Percentiles rank a stretch among this genome's conserved stretches.
Evolutionary conservation across 2,113 vertebrate species (phyloP).

Genomic region (Protobothrops mucrosquamatus): DNA sequence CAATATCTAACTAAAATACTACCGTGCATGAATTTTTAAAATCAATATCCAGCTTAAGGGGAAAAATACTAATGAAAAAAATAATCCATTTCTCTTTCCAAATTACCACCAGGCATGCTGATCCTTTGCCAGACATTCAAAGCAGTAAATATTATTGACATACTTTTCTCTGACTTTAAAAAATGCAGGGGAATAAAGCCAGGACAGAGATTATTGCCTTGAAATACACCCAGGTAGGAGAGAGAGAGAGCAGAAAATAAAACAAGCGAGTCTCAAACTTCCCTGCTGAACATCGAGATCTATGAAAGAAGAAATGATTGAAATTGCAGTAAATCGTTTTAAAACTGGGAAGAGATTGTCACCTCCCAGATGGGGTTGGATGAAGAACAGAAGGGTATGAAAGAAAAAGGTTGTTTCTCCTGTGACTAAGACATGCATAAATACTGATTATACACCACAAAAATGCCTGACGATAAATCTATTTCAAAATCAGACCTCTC

Average conservation of each 20-base stretch:
- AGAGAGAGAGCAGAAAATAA: slow-evolving; percentile 34
- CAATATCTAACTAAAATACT: slow-evolving; percentile 29
- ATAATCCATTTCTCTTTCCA: slow-evolving; percentile 46
- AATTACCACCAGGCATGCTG: slow-evolving; percentile 46
- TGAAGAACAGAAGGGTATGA: neutral
- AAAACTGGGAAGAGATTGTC: slow-evolving; percentile 22
- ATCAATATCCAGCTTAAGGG: slow-evolving; percentile 49
- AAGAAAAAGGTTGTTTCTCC: slow-evolving; percentile 12
- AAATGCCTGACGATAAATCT: slow-evolving; percentile 53
- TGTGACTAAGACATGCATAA: slow-evolving; percentile 61
- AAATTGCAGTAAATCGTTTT: slow-evolving; percentile 23
- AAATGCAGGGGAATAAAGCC: slow-evolving; percentile 48
- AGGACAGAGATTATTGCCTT: slow-evolving; percentile 53
- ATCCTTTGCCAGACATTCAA: slow-evolving; percentile 39
- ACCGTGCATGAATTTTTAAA: slow-evolving; percentile 35
- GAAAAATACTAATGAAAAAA: slow-evolving; percentile 45
- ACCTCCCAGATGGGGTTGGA: slow-evolving; percentile 56
- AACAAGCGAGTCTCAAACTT: slow-evolving; percentile 49
- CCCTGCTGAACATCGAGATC: slow-evolving; percentile 21
- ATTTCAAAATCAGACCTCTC: slow-evolving; percentile 58
- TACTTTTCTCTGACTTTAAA: slow-evolving; percentile 30
- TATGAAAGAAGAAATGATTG: slow-evolving; percentile 25
- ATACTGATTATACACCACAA: slow-evolving; percentile 61
- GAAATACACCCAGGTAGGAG: slow-evolving; percentile 49
- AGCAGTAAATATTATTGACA: slow-evolving; percentile 51